Evolutionary conservation across 2,113 vertebrate genomes (phyloP).

Genomic region (Epinephelus moara): DNA sequence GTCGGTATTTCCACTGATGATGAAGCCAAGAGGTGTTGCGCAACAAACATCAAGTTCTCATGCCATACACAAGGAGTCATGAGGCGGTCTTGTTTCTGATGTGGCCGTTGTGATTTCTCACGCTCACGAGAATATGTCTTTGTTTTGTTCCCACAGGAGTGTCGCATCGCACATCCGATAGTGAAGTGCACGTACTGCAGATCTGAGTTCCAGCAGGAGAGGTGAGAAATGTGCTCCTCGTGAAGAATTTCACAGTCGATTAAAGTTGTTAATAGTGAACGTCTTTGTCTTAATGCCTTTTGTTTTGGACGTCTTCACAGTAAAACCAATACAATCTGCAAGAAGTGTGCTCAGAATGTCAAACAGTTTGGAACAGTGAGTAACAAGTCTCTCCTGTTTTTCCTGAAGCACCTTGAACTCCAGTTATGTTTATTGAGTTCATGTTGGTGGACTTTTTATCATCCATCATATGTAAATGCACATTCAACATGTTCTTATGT

Average conservation of each 20-base stretch:
- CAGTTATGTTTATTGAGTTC: not conserved
- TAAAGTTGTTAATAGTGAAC: not conserved
- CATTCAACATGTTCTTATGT: not conserved
- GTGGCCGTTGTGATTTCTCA: not conserved
- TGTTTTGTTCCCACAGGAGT: constrained; percentile 87
- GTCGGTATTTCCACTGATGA: constrained; percentile 8
- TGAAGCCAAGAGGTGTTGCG: not conserved
- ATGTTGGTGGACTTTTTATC: not conserved
- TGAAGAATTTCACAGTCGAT: not conserved
- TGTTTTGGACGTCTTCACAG: constrained; percentile 76
- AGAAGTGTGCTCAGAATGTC: constrained; percentile 99
- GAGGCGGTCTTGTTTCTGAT: not conserved
- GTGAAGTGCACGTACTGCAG: constrained; percentile 98
- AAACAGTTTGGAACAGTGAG: constrained; percentile 98
- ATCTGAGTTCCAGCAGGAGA: constrained; percentile 98
- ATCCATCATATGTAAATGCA: not conserved
- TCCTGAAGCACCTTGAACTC: not conserved
- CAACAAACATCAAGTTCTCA: not conserved
- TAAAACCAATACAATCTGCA: constrained; percentile 99
- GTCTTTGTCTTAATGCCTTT: not conserved
- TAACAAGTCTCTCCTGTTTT: constrained; percentile 40
- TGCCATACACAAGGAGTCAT: not conserved
- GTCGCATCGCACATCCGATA: constrained; percentile 97
- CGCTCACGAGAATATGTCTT: not conserved
- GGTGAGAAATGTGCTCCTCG: constrained; percentile 80